Evolutionary conservation across 2,797 vertebrate genomes (phyloP), one percentile per base, ranked within the genome.

Genomic region (Rhabdophis nuchalis): DNA sequence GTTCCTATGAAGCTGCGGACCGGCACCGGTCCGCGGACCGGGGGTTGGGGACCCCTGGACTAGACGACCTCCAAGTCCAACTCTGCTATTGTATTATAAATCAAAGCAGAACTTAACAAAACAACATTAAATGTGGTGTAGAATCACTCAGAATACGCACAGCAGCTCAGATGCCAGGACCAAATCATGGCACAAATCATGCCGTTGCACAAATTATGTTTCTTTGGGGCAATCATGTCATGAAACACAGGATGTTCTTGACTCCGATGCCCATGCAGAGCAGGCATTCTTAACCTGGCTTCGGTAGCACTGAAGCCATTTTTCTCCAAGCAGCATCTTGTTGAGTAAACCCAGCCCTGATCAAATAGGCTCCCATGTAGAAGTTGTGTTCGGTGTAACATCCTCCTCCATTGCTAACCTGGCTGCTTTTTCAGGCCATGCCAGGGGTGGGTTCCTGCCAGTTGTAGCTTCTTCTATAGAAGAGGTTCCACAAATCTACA

Each of bases 321-420:
- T 72, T 60, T 32, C n/a, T 18, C 16, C 64, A 72, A 72, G 7
- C 68, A 72, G 7, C 32, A 72, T 6, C 68, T 18, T 72, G 68
- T 20, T 72, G 68, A 72, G 7, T 20, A 20, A 72, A 36, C 6
- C n/a, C n/a, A 36, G 14, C 6, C n/a, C 64, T 36, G 3, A 7
- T 36, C 16, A 6, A 72, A 72, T 6, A 36, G 14, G n/a, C 64
- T 14, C 18, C 68, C 68, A 72, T 77, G 16, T 41, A 41, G 68
- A 77, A 77, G 72, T 90, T 50, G 88, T 27, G 52, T 10, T 25
- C 85, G 13, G 32, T 87, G 72, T 9, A 41, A 41, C 92, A 85
- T 29, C 82, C 16, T 90, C 58, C 25, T 53, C 77, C 0, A 27
- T 36, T 77, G 0, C 68, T n/a, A 0, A 9, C 85, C 11, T 4